Percentiles rank a stretch among this genome's conserved stretches.
phyloP scores from a whole-genome alignment of 2,797 vertebrate genomes.

The Toxotes lorentzi region DNA sequence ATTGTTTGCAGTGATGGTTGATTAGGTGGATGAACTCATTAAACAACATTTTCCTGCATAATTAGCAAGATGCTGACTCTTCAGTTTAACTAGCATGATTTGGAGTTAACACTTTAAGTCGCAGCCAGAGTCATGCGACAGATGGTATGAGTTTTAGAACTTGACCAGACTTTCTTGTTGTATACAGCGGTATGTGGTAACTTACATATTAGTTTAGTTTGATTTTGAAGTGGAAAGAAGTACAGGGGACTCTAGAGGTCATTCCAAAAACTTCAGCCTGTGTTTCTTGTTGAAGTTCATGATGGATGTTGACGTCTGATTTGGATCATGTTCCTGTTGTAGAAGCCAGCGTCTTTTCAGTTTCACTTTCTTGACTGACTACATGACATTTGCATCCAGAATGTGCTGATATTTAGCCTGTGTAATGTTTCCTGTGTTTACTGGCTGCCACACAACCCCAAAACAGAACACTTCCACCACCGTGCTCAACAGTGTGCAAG shows the following conservation, averaged over 20 bases:
- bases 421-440: not conserved
- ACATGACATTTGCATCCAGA: not conserved
- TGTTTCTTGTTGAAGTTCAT: too few relatives aligned
- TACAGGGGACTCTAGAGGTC: not conserved
- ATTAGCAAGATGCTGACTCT: conserved; percentile 63
- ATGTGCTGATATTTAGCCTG: not conserved
- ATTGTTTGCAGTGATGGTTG: conserved; percentile 58
- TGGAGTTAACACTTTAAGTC: conserved; percentile 35
- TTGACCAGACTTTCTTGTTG: not conserved
- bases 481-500: not conserved
- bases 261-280: too few relatives aligned
- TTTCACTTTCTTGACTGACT: not conserved
- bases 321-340: not conserved
- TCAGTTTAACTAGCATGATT: conserved; percentile 42
- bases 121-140: conserved; percentile 2
- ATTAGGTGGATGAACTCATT: conserved; percentile 67
- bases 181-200: not conserved
- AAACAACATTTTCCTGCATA: conserved; percentile 58
- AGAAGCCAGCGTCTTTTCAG: not conserved
- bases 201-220: not conserved
- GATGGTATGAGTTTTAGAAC: conserved; percentile 1
- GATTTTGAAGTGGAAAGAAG: not conserved
- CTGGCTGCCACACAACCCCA: not conserved
- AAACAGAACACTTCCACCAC: not conserved
- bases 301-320: too few relatives aligned